Evolutionary conservation across 2,113 vertebrate species (phyloP).

Genomic region (Salvelinus sp.): DNA sequence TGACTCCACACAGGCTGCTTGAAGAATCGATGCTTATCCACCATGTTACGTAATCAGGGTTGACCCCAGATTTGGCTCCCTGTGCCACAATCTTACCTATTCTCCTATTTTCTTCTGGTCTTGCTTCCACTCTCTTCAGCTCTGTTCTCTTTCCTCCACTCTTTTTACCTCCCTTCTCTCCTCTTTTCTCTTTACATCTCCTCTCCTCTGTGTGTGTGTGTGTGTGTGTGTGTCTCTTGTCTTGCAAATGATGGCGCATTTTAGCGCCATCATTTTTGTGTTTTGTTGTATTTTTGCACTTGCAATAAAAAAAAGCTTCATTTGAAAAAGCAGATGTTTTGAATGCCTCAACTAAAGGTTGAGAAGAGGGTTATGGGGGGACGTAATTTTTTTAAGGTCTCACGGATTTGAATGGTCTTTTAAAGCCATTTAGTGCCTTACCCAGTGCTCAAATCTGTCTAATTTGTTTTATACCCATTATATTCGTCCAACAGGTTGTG

Average conservation of each 20-base stretch:
- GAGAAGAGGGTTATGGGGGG: neutral
- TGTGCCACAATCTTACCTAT: too few relatives aligned
- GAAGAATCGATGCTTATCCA: too few relatives aligned
- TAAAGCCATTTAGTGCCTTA: neutral
- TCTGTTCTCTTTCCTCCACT: too few relatives aligned
- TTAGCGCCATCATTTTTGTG: neutral
- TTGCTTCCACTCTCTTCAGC: too few relatives aligned
- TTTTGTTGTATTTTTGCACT: slow-evolving; percentile 17
- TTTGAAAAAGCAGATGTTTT: neutral
- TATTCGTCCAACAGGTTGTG: neutral
- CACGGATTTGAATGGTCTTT: slow-evolving; percentile 20
- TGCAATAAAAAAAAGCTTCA: neutral
- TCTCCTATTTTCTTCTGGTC: too few relatives aligned
- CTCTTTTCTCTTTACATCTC: too few relatives aligned
- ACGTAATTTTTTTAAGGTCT: slow-evolving; percentile 1
- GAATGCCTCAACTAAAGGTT: neutral
- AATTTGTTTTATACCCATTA: neutral
- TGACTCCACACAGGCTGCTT: too few relatives aligned
- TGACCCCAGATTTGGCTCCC: too few relatives aligned
- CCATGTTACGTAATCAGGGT: too few relatives aligned
- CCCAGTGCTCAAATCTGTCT: neutral
- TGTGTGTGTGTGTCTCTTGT: neutral
- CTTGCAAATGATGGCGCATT: too few relatives aligned
- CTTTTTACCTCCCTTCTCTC: too few relatives aligned
- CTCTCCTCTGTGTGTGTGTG: neutral